Evolutionary conservation across 2,113 vertebrate species (phyloP).

Genomic region (Lepisosteus osseus): DNA sequence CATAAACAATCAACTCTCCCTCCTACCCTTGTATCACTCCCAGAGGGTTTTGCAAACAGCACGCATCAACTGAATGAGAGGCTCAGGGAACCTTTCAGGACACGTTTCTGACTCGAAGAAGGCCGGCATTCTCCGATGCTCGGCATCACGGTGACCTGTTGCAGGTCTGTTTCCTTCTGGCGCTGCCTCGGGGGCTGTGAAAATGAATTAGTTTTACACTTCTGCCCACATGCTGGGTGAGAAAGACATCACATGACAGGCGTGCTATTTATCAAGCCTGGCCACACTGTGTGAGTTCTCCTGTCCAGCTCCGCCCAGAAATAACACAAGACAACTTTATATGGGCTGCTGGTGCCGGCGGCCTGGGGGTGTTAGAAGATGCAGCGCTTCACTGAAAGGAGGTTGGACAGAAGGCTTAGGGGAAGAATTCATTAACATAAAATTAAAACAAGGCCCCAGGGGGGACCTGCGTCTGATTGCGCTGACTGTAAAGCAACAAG

Average conservation of each 20-base stretch:
- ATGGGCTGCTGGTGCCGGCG: background rate
- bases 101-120: too few species aligned
- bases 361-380: background rate
- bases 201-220: constrained; percentile 17
- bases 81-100: too few species aligned
- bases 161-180: constrained; percentile 15
- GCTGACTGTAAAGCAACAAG: too few species aligned
- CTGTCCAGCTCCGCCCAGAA: background rate
- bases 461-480: too few species aligned
- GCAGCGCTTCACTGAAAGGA: background rate
- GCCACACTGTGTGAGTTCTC: background rate
- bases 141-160: constrained; percentile 20
- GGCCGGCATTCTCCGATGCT: background rate
- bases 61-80: too few species aligned
- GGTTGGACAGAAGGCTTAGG: too few species aligned
- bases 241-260: constrained; percentile 14
- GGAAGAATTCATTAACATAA: too few species aligned
- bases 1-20: constrained; percentile 29
- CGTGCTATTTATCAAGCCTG: constrained; percentile 4
- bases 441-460: too few species aligned
- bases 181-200: constrained; percentile 4
- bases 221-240: constrained; percentile 5
- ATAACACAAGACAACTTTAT: constrained; percentile 1
- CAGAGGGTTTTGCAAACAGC: background rate
- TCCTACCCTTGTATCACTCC: background rate